Evolutionary conservation across 2,888 invertebrate species (phyloP).

Genomic region (Isoperla grammatica): DNA sequence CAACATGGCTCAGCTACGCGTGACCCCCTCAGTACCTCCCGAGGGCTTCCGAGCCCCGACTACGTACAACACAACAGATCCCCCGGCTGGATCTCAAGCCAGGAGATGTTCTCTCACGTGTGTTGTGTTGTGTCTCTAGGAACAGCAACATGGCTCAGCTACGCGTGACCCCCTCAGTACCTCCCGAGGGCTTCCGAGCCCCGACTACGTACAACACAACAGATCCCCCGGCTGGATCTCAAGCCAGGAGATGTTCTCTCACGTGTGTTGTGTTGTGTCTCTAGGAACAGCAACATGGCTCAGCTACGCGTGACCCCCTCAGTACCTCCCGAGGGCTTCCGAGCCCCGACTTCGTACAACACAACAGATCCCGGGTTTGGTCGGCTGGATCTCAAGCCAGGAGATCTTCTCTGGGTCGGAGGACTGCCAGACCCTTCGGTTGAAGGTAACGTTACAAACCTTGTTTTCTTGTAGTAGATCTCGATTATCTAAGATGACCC

Average conservation of each 20-base stretch:
- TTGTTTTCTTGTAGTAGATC: too few relatives aligned
- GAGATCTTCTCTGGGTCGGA: conserved; percentile 52
- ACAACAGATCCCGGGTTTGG: conserved; percentile 51
- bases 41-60: conserved; percentile 40
- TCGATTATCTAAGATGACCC: too few relatives aligned
- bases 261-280: too few relatives aligned
- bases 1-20: conserved; percentile 62
- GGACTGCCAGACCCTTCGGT: conserved; percentile 38
- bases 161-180: conserved; percentile 54
- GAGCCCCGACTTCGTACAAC: conserved; percentile 41
- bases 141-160: conserved; percentile 63
- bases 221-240: conserved; percentile 52
- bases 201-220: conserved; percentile 47
- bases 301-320: conserved; percentile 60
- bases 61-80: conserved; percentile 48
- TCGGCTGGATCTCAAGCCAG: conserved; percentile 50
- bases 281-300: conserved; percentile 61
- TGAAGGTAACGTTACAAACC: too few relatives aligned
- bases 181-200: conserved; percentile 42
- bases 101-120: too few relatives aligned
- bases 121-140: too few relatives aligned
- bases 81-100: conserved; percentile 51
- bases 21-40: conserved; percentile 52
- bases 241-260: conserved; percentile 41
- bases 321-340: conserved; percentile 44